Evolutionary conservation across 2,113 vertebrate species (phyloP).

Genomic region (Pungitius pungitius): DNA sequence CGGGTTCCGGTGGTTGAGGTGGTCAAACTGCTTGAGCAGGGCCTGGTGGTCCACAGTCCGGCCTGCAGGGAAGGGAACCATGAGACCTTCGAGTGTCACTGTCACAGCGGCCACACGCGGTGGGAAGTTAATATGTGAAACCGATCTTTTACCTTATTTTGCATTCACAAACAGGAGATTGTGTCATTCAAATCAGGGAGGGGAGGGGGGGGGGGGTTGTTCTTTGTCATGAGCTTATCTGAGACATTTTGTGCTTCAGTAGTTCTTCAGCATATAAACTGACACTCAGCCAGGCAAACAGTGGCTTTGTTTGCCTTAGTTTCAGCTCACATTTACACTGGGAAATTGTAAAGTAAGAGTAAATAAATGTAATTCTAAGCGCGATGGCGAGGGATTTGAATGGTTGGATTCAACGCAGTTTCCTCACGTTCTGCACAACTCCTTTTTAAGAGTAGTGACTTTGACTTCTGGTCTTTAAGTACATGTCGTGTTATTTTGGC

Average conservation of each 20-base stretch:
- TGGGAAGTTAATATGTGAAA: too few relatives aligned
- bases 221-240: background rate
- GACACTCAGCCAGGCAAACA: background rate
- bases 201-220: background rate
- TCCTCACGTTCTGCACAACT: background rate
- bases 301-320: conserved; percentile 1
- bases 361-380: background rate
- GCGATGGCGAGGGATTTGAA: too few relatives aligned
- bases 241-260: conserved; percentile 6
- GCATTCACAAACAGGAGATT: background rate
- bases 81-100: background rate
- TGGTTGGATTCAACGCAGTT: background rate
- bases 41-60: conserved; percentile 84
- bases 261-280: background rate
- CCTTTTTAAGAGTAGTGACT: background rate
- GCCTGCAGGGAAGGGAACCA: conserved; percentile 36
- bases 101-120: background rate
- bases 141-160: background rate
- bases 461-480: background rate
- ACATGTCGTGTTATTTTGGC: background rate
- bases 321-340: background rate
- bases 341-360: background rate
- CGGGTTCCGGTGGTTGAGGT: conserved; percentile 92
- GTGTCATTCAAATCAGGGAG: background rate
- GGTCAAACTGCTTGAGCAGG: conserved; percentile 92